Evolutionary conservation across 2,797 vertebrate genomes (phyloP).

Genomic region (Chaenodraco wilsoni): DNA sequence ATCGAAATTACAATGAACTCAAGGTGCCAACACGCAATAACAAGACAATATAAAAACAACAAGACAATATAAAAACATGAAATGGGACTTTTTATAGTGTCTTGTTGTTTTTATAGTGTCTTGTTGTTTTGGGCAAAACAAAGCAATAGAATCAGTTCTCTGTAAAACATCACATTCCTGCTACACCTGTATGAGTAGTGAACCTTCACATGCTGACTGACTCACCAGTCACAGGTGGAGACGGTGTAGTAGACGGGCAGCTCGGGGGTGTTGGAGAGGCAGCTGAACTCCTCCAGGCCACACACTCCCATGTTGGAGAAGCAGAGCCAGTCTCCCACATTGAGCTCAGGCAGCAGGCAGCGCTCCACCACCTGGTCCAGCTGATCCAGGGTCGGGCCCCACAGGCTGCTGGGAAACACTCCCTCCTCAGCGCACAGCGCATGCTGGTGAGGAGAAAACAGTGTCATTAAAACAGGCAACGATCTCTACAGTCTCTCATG

Average conservation of each 20-base stretch:
- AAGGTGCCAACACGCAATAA: too few species aligned
- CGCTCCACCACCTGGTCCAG: slow-evolving; percentile 96
- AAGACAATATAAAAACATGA: too few species aligned
- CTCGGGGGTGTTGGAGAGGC: slow-evolving; percentile 84
- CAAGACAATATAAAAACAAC: too few species aligned
- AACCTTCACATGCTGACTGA: not conserved
- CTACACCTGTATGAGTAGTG: not conserved
- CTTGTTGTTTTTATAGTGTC: too few species aligned
- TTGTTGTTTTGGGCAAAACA: slow-evolving; percentile 42
- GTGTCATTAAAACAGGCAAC: not conserved
- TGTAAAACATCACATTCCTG: not conserved
- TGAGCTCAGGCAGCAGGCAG: slow-evolving; percentile 95
- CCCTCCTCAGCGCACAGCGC: slow-evolving; percentile 82
- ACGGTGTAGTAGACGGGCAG: slow-evolving; percentile 94
- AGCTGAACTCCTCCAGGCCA: slow-evolving; percentile 85
- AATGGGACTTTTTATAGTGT: too few species aligned
- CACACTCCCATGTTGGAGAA: slow-evolving; percentile 96
- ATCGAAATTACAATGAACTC: too few species aligned
- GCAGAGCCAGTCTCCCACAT: slow-evolving; percentile 96
- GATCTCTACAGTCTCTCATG: too few species aligned
- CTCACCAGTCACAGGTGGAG: slow-evolving; percentile 94
- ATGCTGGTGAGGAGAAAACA: slow-evolving; percentile 54
- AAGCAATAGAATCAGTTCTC: slow-evolving; percentile 21
- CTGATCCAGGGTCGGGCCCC: slow-evolving; percentile 95
- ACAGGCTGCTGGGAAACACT: slow-evolving; percentile 94